Percentiles rank a stretch among this genome's conserved stretches.
phyloP scores from a whole-genome alignment of 1,140 invertebrate species.

The Temnothorax curvispinosus region DNA sequence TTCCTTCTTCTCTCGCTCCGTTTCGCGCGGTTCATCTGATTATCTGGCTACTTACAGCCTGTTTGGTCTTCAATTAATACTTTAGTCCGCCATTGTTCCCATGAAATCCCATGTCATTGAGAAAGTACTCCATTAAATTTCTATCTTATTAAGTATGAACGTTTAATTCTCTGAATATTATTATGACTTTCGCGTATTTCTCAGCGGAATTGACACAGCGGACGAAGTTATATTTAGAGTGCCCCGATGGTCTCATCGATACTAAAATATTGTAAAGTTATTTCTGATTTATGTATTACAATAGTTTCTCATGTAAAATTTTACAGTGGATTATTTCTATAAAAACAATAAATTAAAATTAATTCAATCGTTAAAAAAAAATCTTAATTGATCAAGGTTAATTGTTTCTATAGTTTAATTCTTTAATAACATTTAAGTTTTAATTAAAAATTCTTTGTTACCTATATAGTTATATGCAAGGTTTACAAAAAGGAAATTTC shows the following conservation, averaged over 20 bases:
- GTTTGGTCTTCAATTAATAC: conserved; percentile 34
- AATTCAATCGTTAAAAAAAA: background rate
- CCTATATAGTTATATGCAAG: background rate
- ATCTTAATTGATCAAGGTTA: background rate
- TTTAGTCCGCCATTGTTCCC: conserved; percentile 18
- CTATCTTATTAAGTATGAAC: conserved; percentile 33
- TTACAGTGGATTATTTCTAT: background rate
- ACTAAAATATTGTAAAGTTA: conserved; percentile 24
- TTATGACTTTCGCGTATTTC: conserved; percentile 26
- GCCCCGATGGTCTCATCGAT: background rate
- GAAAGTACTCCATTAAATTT: conserved; percentile 43
- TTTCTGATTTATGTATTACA: conserved; percentile 4
- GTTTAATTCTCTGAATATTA: conserved; percentile 39
- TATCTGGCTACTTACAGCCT: conserved; percentile 20
- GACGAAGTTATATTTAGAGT: conserved; percentile 18
- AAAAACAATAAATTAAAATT: background rate
- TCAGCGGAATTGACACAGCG: conserved; percentile 18
- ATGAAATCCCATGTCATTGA: conserved; percentile 23
- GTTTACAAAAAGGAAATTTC: background rate
- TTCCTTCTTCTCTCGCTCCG: background rate
- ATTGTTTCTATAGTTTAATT: background rate
- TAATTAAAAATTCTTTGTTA: background rate
- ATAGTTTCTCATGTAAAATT: background rate
- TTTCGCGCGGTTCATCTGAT: conserved; percentile 18
- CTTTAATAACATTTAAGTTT: background rate